These are phyloP conservation scores for Nomia melanderi DNA, from an alignment of 1,140 invertebrate species.

Conservation along the genomic window DNA sequence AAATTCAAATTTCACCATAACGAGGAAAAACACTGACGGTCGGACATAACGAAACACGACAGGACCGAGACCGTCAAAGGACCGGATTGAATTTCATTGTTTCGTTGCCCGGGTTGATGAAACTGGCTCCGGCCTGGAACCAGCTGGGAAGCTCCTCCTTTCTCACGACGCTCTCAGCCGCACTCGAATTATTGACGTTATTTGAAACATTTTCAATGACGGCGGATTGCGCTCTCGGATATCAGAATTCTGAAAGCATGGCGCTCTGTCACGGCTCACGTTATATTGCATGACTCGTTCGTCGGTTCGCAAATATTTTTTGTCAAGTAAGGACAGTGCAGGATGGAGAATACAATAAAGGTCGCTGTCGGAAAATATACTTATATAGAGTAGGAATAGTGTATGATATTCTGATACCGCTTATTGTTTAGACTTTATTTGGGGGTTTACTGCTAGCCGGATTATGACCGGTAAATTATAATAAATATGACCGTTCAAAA, in stretches of 20 bases:
- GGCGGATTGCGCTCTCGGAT: neutral
- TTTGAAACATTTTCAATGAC: neutral
- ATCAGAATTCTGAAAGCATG: neutral
- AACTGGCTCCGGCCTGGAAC: neutral
- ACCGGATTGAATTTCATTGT: neutral
- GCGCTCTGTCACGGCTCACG: neutral
- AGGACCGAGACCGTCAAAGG: neutral
- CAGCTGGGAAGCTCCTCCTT: neutral
- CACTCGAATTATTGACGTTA: conserved; percentile 2
- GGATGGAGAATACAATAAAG: no score
- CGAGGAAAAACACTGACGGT: neutral
- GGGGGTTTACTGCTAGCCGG: no score
- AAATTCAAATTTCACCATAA: conserved; percentile 2
- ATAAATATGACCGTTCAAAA: no score
- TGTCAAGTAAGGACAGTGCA: no score
- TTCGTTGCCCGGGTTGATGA: neutral
- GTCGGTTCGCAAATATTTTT: no score
- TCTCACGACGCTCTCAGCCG: neutral
- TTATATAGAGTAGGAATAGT: no score
- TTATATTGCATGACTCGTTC: neutral
- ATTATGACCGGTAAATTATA: no score
- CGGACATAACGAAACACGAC: neutral
- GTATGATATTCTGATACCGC: no score
- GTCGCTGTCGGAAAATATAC: no score
- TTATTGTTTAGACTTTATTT: no score